Evolutionary conservation across 2,113 vertebrate genomes (phyloP).

Genomic region (Sorex fumeus): DNA sequence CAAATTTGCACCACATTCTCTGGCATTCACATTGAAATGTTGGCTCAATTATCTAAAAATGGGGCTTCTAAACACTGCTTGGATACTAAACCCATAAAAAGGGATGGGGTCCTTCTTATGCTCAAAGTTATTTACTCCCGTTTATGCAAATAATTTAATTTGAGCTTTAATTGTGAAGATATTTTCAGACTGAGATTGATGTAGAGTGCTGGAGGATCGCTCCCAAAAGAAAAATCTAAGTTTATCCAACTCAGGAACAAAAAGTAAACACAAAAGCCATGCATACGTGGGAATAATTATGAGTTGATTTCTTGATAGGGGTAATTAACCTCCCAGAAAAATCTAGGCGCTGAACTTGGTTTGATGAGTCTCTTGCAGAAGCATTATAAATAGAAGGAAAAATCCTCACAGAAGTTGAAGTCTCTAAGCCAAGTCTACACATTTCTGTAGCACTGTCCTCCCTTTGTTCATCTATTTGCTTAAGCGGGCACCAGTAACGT

Average conservation of each 20-base stretch:
- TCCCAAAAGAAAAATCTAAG: not conserved
- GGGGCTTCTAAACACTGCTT: too few species aligned
- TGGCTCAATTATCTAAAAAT: too few species aligned
- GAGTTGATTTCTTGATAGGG: not conserved
- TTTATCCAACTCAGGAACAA: not conserved
- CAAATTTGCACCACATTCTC: too few species aligned
- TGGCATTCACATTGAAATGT: too few species aligned
- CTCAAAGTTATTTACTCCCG: not conserved
- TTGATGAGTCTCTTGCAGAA: not conserved
- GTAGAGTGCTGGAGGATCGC: not conserved
- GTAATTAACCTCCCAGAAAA: not conserved
- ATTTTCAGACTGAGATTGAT: not conserved
- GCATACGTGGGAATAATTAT: fast-evolving
- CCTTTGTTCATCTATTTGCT: too few species aligned
- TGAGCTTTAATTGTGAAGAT: not conserved
- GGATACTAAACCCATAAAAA: too few species aligned
- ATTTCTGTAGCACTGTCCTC: too few species aligned
- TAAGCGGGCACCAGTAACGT: too few species aligned
- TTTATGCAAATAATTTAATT: not conserved
- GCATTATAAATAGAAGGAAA: not conserved
- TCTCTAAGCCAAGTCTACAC: not conserved
- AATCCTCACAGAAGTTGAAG: fast-evolving
- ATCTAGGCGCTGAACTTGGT: not conserved
- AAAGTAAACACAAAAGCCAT: not conserved
- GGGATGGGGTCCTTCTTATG: not conserved